Conservation (phyloP, 2,888 invertebrate genomes). For the Apotomis turbidana region DNA sequence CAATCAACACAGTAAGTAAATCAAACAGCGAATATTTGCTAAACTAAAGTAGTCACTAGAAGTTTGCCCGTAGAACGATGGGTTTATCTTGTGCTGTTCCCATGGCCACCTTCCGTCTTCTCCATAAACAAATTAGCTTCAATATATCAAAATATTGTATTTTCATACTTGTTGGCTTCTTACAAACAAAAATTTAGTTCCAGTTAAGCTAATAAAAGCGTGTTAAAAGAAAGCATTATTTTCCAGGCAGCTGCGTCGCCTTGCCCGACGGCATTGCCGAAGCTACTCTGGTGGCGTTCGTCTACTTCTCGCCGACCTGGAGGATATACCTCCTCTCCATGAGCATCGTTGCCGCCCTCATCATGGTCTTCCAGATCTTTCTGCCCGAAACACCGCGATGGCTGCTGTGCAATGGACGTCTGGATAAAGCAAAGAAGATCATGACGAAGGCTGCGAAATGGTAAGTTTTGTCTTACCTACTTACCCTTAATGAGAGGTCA, state of each 20-base stretch:
- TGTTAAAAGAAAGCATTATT: neutral
- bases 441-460: constrained; percentile 60
- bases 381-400: constrained; percentile 68
- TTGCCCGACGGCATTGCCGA: constrained; percentile 55
- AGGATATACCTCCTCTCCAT: constrained; percentile 53
- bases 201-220: too few relatives aligned
- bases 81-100: too few relatives aligned
- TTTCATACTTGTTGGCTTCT: too few relatives aligned
- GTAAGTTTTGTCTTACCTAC: constrained; percentile 48
- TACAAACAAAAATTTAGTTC: too few relatives aligned
- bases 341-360: constrained; percentile 49
- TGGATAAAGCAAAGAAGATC: constrained; percentile 53
- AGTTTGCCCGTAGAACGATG: too few relatives aligned
- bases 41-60: too few relatives aligned
- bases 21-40: too few relatives aligned
- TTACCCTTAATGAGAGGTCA: too few relatives aligned
- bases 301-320: constrained; percentile 59
- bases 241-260: constrained; percentile 48
- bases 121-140: too few relatives aligned
- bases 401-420: constrained; percentile 59
- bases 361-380: constrained; percentile 52
- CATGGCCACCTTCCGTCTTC: too few relatives aligned
- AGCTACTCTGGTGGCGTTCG: constrained; percentile 54
- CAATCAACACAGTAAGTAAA: too few relatives aligned
- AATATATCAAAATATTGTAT: too few relatives aligned